Evolutionary conservation across 2,888 invertebrate genomes (phyloP).

Genomic region (Scotopteryx bipunctaria): DNA sequence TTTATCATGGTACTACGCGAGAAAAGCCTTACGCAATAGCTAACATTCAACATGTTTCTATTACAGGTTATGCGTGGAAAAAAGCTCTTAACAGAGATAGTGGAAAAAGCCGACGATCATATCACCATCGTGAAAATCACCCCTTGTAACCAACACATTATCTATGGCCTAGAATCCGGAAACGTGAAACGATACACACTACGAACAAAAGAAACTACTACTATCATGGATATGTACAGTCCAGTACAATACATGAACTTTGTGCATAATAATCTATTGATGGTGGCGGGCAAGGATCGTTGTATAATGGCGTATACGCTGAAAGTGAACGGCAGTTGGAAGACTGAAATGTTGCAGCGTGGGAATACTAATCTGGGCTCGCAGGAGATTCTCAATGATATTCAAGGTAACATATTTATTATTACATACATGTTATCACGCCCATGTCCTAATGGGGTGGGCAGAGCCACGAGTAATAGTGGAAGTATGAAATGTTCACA

Average conservation of each 20-base stretch:
- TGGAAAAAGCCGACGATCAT: slow-evolving; percentile 65
- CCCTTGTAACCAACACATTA: slow-evolving; percentile 75
- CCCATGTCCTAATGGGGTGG: no score
- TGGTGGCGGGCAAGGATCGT: slow-evolving; percentile 69
- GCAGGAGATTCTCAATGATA: slow-evolving; percentile 73
- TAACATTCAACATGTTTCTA: no score
- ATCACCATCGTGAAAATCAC: slow-evolving; percentile 76
- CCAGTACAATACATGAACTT: slow-evolving; percentile 70
- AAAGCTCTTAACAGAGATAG: slow-evolving; percentile 69
- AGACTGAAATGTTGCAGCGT: slow-evolving; percentile 67
- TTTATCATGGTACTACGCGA: no score
- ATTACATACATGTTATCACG: neutral
- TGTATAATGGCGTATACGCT: slow-evolving; percentile 71
- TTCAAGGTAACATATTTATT: slow-evolving; percentile 55
- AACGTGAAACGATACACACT: slow-evolving; percentile 69
- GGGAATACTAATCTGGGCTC: slow-evolving; percentile 71
- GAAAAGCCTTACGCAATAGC: no score
- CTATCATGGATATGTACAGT: slow-evolving; percentile 70
- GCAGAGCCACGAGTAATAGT: no score
- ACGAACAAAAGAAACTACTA: slow-evolving; percentile 56
- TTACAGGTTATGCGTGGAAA: slow-evolving; percentile 73
- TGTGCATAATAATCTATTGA: slow-evolving; percentile 58
- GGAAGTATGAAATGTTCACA: no score
- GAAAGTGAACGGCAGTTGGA: slow-evolving; percentile 55
- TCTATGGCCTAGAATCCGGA: slow-evolving; percentile 76